Conservation (phyloP, 2,797 vertebrate genomes). For the Hirundo rustica region DNA sequence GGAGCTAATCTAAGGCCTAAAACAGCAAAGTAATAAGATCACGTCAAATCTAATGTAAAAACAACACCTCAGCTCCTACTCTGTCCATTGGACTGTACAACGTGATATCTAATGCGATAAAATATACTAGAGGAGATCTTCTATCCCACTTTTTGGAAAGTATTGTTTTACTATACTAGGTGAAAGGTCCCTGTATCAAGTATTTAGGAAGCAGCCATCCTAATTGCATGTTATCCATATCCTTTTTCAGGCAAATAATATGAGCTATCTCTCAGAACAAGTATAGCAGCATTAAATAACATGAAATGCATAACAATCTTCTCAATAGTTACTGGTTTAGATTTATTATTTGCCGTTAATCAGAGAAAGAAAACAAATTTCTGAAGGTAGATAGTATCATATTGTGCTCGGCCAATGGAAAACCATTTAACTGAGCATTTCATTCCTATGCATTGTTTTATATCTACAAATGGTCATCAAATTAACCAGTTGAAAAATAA, state of each 20-base stretch:
- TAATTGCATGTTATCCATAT: not conserved
- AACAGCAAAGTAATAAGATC: not conserved
- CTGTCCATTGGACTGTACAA: not conserved
- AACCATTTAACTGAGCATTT: not conserved
- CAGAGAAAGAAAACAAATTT: not conserved
- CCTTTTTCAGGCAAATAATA: not conserved
- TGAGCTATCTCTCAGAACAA: rapidly evolving
- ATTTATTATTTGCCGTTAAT: not conserved
- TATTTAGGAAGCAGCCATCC: not conserved
- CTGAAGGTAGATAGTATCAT: not conserved
- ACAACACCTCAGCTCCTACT: not conserved
- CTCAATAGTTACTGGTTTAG: not conserved
- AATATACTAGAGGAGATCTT: not conserved
- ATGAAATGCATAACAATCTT: not conserved
- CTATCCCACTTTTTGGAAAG: not conserved
- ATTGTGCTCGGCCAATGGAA: not conserved
- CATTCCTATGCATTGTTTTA: not conserved
- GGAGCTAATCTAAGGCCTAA: not conserved
- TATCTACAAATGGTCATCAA: not conserved
- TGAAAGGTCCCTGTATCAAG: not conserved
- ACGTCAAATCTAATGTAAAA: not conserved
- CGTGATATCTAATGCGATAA: rapidly evolving
- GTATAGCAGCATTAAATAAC: not conserved
- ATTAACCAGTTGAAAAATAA: not conserved
- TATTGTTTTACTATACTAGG: not conserved